A percentile compares a stretch with the other conserved stretches of the same genome.
phyloP scores from a whole-genome alignment of 2,888 invertebrate genomes.

The Acanthacorydalis orientalis region DNA sequence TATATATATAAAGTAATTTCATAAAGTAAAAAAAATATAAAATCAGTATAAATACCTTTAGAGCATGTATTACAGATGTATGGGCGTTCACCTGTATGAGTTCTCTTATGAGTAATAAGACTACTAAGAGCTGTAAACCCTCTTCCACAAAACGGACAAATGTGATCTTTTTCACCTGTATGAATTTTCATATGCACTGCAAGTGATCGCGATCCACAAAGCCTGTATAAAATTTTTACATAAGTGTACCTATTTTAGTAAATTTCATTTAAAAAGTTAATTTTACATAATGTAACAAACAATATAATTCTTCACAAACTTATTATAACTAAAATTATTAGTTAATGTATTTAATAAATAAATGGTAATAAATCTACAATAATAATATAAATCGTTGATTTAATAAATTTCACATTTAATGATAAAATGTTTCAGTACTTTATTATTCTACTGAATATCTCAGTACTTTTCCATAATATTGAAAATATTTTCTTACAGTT shows the following conservation, averaged over 20 bases:
- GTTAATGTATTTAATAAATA: no score
- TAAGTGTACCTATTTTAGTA: neutral
- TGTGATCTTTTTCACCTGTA: conserved; percentile 25
- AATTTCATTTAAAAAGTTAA: neutral
- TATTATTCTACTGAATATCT: no score
- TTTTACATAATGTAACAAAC: neutral
- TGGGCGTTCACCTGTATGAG: conserved; percentile 25
- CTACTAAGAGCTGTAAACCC: conserved; percentile 25
- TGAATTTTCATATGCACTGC: conserved; percentile 33
- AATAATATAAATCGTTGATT: no score
- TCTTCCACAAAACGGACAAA: conserved; percentile 24
- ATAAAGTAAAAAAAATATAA: neutral
- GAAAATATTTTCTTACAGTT: no score
- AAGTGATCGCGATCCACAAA: conserved; percentile 24
- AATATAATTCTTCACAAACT: neutral
- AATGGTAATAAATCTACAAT: no score
- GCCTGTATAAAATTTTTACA: conserved; percentile 12
- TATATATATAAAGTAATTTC: no score
- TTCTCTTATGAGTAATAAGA: conserved; percentile 23
- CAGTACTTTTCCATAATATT: no score
- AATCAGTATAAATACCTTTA: conserved; percentile 16
- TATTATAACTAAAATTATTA: no score
- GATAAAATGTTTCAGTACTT: no score
- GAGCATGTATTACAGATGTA: conserved; percentile 27
- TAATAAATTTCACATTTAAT: no score